Percentiles rank a stretch among this genome's conserved stretches.
Evolutionary conservation across 2,888 invertebrate genomes (phyloP).

Genomic region (Sarcophaga variegata): DNA sequence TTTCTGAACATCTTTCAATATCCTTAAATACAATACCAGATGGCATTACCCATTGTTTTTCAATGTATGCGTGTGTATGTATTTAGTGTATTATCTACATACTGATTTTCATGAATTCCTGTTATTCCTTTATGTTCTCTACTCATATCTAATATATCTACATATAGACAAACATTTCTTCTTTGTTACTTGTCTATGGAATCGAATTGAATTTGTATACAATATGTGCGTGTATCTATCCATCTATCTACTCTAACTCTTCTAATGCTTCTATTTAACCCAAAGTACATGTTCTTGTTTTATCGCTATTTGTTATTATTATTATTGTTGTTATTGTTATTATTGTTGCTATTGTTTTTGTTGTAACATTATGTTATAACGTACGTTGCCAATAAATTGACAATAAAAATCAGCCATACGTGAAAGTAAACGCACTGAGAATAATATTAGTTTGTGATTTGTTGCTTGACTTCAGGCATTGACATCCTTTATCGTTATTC

Average conservation of each 20-base stretch:
- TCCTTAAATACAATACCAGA: conserved; percentile 5
- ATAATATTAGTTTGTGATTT: conserved; percentile 78
- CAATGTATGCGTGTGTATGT: conserved; percentile 17
- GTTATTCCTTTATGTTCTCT: no score
- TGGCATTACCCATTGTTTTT: conserved; percentile 39
- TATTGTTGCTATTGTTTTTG: not conserved
- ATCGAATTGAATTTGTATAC: no score
- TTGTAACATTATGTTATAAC: conserved; percentile 37
- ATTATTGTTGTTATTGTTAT: not conserved
- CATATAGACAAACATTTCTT: no score
- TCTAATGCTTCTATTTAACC: not conserved
- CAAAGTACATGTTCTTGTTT: not conserved
- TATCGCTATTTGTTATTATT: not conserved
- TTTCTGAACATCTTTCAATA: no score
- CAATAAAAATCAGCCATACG: conserved; percentile 80
- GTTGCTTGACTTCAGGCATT: conserved; percentile 68
- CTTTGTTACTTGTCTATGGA: no score
- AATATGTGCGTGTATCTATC: no score
- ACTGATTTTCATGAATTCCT: no score
- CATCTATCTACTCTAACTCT: no score
- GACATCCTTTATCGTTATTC: conserved; percentile 16
- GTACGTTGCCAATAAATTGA: conserved; percentile 74
- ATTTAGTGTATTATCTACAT: no score
- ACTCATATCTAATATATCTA: no score
- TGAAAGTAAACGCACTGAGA: conserved; percentile 79